Conservation (phyloP, 2,797 vertebrate species). For the Pelodytes ibericus region DNA sequence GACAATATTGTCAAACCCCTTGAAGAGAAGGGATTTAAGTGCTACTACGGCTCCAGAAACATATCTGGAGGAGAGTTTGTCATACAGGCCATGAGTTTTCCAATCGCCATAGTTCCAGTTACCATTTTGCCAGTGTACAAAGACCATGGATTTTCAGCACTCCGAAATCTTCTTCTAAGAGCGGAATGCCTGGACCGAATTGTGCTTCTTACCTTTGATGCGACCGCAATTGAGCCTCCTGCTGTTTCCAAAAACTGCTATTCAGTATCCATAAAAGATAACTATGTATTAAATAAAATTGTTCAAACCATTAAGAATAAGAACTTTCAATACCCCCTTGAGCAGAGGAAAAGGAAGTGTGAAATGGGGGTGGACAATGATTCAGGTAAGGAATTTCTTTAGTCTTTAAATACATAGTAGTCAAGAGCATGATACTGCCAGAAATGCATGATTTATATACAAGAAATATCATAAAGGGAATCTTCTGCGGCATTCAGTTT, state of each 20-base stretch:
- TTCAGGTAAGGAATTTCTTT: slow-evolving; percentile 25
- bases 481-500: too few species aligned
- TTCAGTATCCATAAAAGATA: slow-evolving; percentile 11
- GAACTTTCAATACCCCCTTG: background rate
- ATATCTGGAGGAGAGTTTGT: slow-evolving; percentile 35
- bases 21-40: slow-evolving; percentile 30
- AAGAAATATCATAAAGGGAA: too few species aligned
- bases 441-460: too few species aligned
- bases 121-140: slow-evolving; percentile 45
- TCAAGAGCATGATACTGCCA: too few species aligned
- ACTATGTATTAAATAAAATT: slow-evolving; percentile 28
- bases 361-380: background rate
- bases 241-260: slow-evolving; percentile 21
- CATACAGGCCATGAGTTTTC: slow-evolving; percentile 33
- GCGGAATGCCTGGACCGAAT: slow-evolving; percentile 33
- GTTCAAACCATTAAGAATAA: slow-evolving; percentile 2
- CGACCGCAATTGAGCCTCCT: background rate
- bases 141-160: slow-evolving; percentile 11
- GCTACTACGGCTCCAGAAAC: slow-evolving; percentile 53
- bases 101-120: slow-evolving; percentile 44
- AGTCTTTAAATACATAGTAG: too few species aligned
- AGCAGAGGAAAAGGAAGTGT: slow-evolving; percentile 10
- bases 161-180: slow-evolving; percentile 29
- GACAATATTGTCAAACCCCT: slow-evolving; percentile 46
- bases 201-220: slow-evolving; percentile 50